A percentile compares a stretch with the other conserved stretches of the same genome.
phyloP scores from a whole-genome alignment of 2,888 invertebrate genomes.

The Ophion ellenae region DNA sequence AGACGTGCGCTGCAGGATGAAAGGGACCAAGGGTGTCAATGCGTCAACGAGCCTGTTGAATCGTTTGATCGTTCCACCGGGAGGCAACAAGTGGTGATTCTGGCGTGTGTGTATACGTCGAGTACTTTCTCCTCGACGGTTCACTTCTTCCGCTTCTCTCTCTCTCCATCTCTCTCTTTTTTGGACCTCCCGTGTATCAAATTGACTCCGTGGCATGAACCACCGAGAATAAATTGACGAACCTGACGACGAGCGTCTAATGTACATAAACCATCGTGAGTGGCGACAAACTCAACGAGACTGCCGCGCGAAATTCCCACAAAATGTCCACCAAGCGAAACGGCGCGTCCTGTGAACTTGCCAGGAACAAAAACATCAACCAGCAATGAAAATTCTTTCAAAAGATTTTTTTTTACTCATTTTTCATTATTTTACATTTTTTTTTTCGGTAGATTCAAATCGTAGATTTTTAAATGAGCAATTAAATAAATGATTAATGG shows the following conservation, averaged over 20 bases:
- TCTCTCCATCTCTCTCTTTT: background rate
- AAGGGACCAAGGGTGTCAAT: constrained; percentile 33
- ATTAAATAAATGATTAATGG: too few relatives aligned
- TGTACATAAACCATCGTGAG: constrained; percentile 39
- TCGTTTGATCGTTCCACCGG: constrained; percentile 37
- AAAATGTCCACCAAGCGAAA: background rate
- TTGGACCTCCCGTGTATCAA: background rate
- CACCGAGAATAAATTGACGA: constrained; percentile 11
- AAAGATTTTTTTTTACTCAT: too few relatives aligned
- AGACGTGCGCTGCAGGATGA: background rate
- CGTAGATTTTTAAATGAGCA: too few relatives aligned
- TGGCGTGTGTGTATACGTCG: constrained; percentile 18
- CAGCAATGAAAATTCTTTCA: too few relatives aligned
- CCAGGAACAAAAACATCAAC: background rate
- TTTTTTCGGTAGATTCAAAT: too few relatives aligned
- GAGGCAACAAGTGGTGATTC: constrained; percentile 63
- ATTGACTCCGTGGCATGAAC: constrained; percentile 1
- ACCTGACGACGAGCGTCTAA: constrained; percentile 13
- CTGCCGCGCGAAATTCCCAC: background rate
- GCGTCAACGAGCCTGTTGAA: constrained; percentile 65
- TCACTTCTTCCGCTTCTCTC: background rate
- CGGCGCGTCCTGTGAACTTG: background rate
- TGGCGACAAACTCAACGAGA: background rate
- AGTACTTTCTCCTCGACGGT: constrained; percentile 19
- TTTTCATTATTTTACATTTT: too few relatives aligned